These are phyloP conservation scores for Oenanthe melanoleuca DNA, from an alignment of 2,113 vertebrate species.

Conservation along the genomic window DNA sequence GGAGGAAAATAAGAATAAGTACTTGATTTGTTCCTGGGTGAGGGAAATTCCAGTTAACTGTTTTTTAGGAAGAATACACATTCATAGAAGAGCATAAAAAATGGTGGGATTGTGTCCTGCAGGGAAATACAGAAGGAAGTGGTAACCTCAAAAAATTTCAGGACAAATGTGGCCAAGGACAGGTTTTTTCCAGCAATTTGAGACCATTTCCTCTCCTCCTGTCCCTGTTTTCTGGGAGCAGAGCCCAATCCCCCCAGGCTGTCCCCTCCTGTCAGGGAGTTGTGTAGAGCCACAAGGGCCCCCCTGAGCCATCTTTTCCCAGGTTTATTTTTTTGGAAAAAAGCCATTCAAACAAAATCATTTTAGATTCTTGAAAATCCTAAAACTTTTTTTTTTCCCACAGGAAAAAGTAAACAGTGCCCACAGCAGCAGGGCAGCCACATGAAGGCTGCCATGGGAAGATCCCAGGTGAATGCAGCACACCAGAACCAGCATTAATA, in stretches of 20 bases:
- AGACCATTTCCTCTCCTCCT: rapidly evolving
- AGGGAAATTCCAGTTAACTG: neutral
- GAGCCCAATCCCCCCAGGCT: rapidly evolving
- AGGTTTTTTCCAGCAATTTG: neutral
- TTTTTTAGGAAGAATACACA: neutral
- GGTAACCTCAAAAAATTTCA: neutral
- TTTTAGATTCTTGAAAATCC: neutral
- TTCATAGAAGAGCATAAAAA: neutral
- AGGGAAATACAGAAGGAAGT: neutral
- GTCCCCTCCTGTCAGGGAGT: neutral
- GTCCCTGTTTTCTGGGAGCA: neutral
- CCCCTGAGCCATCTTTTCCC: neutral
- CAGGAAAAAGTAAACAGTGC: neutral
- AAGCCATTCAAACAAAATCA: neutral
- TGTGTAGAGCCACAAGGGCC: neutral
- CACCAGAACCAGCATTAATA: neutral
- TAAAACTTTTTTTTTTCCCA: too few relatives aligned
- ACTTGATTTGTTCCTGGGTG: neutral
- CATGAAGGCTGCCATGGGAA: neutral
- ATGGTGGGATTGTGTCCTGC: neutral
- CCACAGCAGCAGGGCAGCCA: rapidly evolving
- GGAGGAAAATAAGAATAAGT: neutral
- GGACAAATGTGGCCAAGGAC: neutral
- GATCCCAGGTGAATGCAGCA: rapidly evolving
- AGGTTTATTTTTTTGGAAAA: neutral